These are phyloP conservation scores for Scolopax rusticola DNA, from an alignment of 2,797 vertebrate genomes.

Conservation along the genomic window DNA sequence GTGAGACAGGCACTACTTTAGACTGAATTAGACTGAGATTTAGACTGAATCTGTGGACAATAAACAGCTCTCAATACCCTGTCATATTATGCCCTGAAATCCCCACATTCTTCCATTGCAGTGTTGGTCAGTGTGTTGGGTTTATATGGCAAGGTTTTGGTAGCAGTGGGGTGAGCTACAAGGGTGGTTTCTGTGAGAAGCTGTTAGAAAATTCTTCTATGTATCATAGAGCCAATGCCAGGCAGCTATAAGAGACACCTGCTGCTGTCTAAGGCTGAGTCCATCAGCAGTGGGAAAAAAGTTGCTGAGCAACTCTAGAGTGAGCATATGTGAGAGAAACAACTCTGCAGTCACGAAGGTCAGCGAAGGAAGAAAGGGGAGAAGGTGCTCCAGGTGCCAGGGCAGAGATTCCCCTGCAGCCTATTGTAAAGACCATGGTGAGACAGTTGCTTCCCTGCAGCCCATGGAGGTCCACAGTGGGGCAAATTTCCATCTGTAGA, in stretches of 20 bases:
- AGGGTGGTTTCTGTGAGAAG: neutral
- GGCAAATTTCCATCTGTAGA: neutral
- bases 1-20: neutral
- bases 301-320: neutral
- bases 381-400: neutral
- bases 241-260: neutral
- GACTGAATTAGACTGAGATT: neutral
- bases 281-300: neutral
- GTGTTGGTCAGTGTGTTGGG: accelerated
- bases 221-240: neutral
- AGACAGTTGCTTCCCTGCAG: neutral
- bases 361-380: neutral
- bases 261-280: accelerated
- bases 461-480: no score
- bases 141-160: neutral
- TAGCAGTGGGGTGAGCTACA: neutral
- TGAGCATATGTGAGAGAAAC: neutral
- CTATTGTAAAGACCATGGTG: neutral
- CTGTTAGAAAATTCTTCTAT: neutral
- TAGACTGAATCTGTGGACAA: neutral
- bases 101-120: neutral
- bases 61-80: neutral
- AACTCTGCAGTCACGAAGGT: no score
- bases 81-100: neutral
- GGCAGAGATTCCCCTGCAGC: neutral